These are phyloP conservation scores for Piaya cayana DNA, from an alignment of 2,113 vertebrate genomes.

Conservation along the genomic window DNA sequence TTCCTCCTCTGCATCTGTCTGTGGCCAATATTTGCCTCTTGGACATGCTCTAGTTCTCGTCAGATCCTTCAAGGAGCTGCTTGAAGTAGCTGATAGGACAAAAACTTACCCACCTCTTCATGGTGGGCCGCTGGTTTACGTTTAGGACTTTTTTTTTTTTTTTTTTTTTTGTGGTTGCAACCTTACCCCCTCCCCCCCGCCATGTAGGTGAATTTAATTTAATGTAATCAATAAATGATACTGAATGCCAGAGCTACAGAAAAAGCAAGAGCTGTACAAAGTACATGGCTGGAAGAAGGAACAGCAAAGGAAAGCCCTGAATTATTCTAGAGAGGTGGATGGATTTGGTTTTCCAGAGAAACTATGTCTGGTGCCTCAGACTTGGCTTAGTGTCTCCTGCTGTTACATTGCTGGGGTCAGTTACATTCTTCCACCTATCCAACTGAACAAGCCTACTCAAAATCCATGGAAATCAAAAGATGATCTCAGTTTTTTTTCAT, in stretches of 20 bases:
- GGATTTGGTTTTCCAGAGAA: not conserved
- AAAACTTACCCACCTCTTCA: not conserved
- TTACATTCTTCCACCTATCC: not conserved
- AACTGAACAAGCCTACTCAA: not conserved
- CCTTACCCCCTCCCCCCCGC: not conserved
- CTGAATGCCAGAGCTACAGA: not conserved
- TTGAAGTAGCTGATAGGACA: not conserved
- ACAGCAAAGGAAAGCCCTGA: not conserved
- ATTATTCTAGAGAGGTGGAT: not conserved
- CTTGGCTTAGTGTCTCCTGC: not conserved
- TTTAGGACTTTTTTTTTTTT: not conserved
- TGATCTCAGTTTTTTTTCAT: not conserved
- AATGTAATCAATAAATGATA: not conserved
- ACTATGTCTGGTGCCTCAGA: not conserved
- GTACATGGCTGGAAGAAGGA: not conserved
- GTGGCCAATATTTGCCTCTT: not conserved
- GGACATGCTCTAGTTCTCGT: not conserved
- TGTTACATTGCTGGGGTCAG: not conserved
- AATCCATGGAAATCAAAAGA: not conserved
- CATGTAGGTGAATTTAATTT: not conserved
- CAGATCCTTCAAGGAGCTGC: not conserved
- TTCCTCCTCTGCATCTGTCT: not conserved
- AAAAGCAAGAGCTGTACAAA: not conserved
- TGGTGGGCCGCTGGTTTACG: not conserved
- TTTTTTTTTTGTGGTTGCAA: not conserved